Evolutionary conservation across 1,140 invertebrate genomes (phyloP).

Genomic region (Holotrichia oblita): DNA sequence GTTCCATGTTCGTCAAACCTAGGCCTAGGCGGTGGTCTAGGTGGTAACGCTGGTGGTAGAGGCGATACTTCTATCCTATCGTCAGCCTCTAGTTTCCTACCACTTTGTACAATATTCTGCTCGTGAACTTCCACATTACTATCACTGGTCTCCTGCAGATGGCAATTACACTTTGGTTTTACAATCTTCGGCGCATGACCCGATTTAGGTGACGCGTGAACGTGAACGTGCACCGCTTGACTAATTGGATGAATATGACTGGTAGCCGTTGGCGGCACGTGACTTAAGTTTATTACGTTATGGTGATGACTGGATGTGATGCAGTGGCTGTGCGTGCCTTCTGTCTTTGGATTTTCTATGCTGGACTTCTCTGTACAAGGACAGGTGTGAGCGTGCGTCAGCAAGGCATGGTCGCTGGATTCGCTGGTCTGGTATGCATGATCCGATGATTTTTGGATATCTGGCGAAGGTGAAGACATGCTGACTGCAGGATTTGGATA

Average conservation of each 20-base stretch:
- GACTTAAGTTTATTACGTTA: slow-evolving; percentile 48
- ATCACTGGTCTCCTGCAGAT: slow-evolving; percentile 51
- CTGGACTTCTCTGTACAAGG: slow-evolving; percentile 49
- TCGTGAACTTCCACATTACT: slow-evolving; percentile 45
- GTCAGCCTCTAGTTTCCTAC: slow-evolving; percentile 56
- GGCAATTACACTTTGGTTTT: slow-evolving; percentile 50
- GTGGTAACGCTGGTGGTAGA: slow-evolving; percentile 59
- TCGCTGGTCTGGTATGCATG: slow-evolving; percentile 57
- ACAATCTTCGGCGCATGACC: slow-evolving; percentile 42
- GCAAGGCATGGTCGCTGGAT: slow-evolving; percentile 54
- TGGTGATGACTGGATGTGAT: slow-evolving; percentile 47
- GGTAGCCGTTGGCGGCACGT: slow-evolving; percentile 45
- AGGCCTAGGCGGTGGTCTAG: slow-evolving; percentile 59
- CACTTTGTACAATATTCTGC: slow-evolving; percentile 38
- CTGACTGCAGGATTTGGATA: not conserved
- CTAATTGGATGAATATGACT: slow-evolving; percentile 50
- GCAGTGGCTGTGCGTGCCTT: slow-evolving; percentile 43
- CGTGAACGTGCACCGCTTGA: slow-evolving; percentile 54
- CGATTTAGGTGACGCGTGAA: slow-evolving; percentile 52
- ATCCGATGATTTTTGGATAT: slow-evolving; percentile 51
- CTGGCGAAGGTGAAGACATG: slow-evolving; percentile 57
- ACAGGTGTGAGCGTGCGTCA: slow-evolving; percentile 52
- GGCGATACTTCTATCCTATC: slow-evolving; percentile 60
- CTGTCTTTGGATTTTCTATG: slow-evolving; percentile 48
- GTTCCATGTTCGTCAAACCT: slow-evolving; percentile 54